Base-by-base conservation (phyloP, 2,797 vertebrate genomes). In the Streptopelia turtur region DNA sequence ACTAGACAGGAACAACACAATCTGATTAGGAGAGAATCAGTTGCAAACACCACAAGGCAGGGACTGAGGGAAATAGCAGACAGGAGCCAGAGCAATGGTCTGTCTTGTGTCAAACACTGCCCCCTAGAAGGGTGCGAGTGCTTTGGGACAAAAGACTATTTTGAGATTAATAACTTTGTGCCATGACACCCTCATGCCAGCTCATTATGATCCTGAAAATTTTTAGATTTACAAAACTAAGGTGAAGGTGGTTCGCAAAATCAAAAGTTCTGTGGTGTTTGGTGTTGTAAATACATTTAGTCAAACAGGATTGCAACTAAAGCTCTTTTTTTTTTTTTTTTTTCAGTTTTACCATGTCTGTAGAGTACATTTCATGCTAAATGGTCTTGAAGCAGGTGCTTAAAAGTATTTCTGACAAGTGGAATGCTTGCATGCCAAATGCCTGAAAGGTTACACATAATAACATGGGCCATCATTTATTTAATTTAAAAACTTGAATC, bases 371-470 rank as follows among this genome's bases (percentile, higher is more conserved):
- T 87, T 92, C 28, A 83, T 78, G 66, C 25, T 47, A 93, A 79
- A 80, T 77, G 28, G 23, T 77, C 60, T 74, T 93, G 71, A 91
- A 77, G 25, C 31, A 89, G 31, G 31, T 71, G 22, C 64, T 92
- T 61, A 72, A 78, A 91, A 93, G 47, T 87, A 74, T 77, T 87
- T 91, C 56, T 92, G 87, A 80, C 71, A 92, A 45, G 50, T 79
- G 47, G 12, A 80, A 12, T n/a, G 18, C 13, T 82, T 79, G 35
- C 43, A 70, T 77, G 56, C 35, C 49, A 76, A 83, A 63, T 66
- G 30, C n/a, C 39, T 91, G 81, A 87, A 87, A 84, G 47, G 75
- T 31, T 84, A 72, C 79, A 69, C 30, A 31, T 43, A 84, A 47
- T 57, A 87, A 65, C 20, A 60, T 11, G 56, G 63, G 55, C 28